Percentiles rank a stretch among this genome's conserved stretches.
Evolutionary conservation across 2,797 vertebrate genomes (phyloP).

Genomic region (Cyprinella venusta): DNA sequence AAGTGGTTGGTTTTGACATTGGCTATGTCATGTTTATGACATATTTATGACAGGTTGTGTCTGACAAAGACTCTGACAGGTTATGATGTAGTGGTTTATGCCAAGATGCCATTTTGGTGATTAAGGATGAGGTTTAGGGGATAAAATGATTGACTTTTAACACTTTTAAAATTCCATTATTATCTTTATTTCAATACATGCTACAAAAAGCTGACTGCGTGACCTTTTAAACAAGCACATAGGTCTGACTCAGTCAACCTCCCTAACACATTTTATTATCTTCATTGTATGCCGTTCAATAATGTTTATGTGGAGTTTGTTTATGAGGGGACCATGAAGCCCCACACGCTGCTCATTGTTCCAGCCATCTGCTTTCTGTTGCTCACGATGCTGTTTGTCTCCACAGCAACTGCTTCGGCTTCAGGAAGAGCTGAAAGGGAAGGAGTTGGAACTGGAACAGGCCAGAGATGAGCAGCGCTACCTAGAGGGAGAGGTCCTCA

Average conservation of each 20-base stretch:
- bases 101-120: too few relatives aligned
- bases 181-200: background rate
- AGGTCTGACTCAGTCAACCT: background rate
- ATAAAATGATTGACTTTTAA: too few relatives aligned
- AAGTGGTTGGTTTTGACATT: too few relatives aligned
- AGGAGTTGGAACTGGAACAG: constrained; percentile 89
- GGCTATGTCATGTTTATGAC: too few relatives aligned
- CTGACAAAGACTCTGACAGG: too few relatives aligned
- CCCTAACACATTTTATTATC: background rate
- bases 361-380: constrained; percentile 23
- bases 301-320: constrained; percentile 42
- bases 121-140: too few relatives aligned
- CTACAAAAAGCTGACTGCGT: background rate
- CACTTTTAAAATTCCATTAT: background rate
- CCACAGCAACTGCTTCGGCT: constrained; percentile 88
- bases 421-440: constrained; percentile 88
- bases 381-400: constrained; percentile 52
- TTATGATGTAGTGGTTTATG: too few relatives aligned
- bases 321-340: constrained; percentile 23
- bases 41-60: too few relatives aligned
- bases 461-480: constrained; percentile 86
- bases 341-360: constrained; percentile 29
- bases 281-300: background rate
- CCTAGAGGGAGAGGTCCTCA: constrained; percentile 79
- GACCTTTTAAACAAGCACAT: background rate